Conservation (phyloP, 2,888 invertebrate species). For the Hecatera dysodea region DNA sequence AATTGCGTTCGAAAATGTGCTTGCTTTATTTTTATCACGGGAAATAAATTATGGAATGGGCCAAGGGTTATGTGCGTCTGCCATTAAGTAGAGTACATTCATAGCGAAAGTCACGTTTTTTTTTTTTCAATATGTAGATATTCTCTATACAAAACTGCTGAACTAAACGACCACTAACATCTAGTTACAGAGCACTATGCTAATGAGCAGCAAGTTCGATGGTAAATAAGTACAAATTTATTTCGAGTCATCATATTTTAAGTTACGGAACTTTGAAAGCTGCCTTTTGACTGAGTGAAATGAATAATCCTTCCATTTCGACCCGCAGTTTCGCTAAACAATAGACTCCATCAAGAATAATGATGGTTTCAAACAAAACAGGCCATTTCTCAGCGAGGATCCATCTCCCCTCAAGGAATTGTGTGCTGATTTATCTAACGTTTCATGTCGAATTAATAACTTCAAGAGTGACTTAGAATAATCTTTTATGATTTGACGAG, state of each 20-base stretch:
- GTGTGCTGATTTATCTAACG: constrained; percentile 76
- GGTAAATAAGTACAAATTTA: constrained; percentile 74
- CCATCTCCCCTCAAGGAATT: constrained; percentile 73
- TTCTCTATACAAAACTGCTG: constrained; percentile 1
- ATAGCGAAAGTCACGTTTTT: constrained; percentile 11
- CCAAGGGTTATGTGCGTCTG: constrained; percentile 60
- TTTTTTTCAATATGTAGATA: constrained; percentile 9
- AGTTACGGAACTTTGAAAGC: constrained; percentile 72
- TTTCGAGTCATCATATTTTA: constrained; percentile 79
- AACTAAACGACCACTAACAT: background rate
- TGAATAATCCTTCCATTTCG: constrained; percentile 87
- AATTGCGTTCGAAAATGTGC: constrained; percentile 63
- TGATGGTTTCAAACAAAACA: constrained; percentile 88
- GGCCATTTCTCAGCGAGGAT: constrained; percentile 78
- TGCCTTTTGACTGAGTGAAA: constrained; percentile 82
- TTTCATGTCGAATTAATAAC: constrained; percentile 79
- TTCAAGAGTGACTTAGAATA: constrained; percentile 75
- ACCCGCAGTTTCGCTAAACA: constrained; percentile 82
- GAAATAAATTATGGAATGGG: constrained; percentile 65
- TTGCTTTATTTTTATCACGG: constrained; percentile 63
- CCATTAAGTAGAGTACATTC: constrained; percentile 53
- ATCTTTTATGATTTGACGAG: constrained; percentile 70
- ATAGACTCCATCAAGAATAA: constrained; percentile 88
- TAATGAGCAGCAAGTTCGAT: constrained; percentile 56
- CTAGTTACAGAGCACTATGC: constrained; percentile 36